A percentile compares a stretch with the other conserved stretches of the same genome.
These are phyloP conservation scores for Scophthalmus maximus DNA, from an alignment of 2,113 vertebrate genomes.

Conservation along the genomic window DNA sequence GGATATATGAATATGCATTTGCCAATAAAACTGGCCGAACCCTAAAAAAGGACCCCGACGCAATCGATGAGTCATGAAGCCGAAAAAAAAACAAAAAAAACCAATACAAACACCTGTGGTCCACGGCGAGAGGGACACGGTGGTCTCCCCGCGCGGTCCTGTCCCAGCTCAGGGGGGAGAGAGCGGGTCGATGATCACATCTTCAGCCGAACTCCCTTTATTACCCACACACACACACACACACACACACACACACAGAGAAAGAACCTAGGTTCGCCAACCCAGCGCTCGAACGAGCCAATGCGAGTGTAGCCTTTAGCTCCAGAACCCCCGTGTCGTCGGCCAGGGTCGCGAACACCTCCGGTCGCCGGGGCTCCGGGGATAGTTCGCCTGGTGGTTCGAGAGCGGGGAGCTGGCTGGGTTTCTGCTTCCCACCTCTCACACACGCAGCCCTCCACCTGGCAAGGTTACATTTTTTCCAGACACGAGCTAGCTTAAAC, in stretches of 20 bases:
- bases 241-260: too few species aligned
- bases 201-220: conserved; percentile 39
- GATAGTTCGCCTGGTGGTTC: too few species aligned
- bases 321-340: too few species aligned
- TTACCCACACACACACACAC: too few species aligned
- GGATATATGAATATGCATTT: not conserved
- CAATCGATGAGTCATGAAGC: conserved; percentile 42
- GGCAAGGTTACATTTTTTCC: conserved; percentile 68
- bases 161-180: conserved; percentile 19
- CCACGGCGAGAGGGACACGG: too few species aligned
- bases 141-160: conserved; percentile 4
- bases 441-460: conserved; percentile 73
- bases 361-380: too few species aligned
- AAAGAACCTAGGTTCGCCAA: conserved; percentile 51
- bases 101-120: conserved; percentile 70
- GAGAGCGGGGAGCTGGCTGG: too few species aligned
- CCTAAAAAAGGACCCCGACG: conserved; percentile 7
- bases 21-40: conserved; percentile 5
- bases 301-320: conserved; percentile 6
- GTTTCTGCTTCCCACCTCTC: conserved; percentile 37
- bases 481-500: conserved; percentile 57
- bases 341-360: too few species aligned
- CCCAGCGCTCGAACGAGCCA: conserved; percentile 39
- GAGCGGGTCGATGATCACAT: conserved; percentile 37
- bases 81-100: too few species aligned